A percentile compares a stretch with the other conserved stretches of the same genome.
These are phyloP conservation scores for Channallabes apus DNA, from an alignment of 2,797 vertebrate genomes.

Conservation along the genomic window DNA sequence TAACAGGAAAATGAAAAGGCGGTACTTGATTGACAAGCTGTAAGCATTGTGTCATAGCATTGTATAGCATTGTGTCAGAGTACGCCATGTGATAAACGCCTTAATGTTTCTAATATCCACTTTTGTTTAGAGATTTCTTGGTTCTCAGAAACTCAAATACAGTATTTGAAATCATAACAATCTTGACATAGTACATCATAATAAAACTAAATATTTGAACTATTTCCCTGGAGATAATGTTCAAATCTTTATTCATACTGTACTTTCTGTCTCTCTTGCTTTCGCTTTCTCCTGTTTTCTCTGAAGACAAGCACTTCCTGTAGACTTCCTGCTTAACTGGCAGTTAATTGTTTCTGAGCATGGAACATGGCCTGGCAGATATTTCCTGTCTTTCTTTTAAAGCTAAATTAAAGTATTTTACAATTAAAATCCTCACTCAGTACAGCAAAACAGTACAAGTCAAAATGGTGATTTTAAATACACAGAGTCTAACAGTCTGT, in stretches of 20 bases:
- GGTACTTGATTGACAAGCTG: background rate
- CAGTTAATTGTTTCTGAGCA: conserved; percentile 63
- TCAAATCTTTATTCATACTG: background rate
- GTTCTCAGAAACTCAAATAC: background rate
- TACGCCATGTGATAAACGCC: background rate
- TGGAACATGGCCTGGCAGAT: conserved; percentile 52
- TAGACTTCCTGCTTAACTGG: conserved; percentile 66
- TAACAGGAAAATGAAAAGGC: background rate
- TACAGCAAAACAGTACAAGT: background rate
- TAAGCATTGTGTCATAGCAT: background rate
- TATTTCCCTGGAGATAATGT: background rate
- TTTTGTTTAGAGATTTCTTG: background rate
- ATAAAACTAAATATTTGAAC: background rate
- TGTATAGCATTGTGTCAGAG: background rate
- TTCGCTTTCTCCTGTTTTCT: conserved; percentile 54
- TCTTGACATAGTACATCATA: background rate
- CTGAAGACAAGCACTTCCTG: conserved; percentile 66
- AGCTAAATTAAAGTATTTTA: conserved; percentile 53
- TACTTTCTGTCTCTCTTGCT: background rate
- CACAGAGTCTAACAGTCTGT: background rate
- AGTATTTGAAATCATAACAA: background rate
- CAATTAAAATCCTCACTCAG: background rate
- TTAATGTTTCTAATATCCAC: background rate
- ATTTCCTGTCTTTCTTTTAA: conserved; percentile 65
- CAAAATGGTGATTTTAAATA: background rate